These are phyloP conservation scores for Caenorhabditis latens DNA, from an alignment of 1,140 invertebrate species.

Conservation along the genomic window DNA sequence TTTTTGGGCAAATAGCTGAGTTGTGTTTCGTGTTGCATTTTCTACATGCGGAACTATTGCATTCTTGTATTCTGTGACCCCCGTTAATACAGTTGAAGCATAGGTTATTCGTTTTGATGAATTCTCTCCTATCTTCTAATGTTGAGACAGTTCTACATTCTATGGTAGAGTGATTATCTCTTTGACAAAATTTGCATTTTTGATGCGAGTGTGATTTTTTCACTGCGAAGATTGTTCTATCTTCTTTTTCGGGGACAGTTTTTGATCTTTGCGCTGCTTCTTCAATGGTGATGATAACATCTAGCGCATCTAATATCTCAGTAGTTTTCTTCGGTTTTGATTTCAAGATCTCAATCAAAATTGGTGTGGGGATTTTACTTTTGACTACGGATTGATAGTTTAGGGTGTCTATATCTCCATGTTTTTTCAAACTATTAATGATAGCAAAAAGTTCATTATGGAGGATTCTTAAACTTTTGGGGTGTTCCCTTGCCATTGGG, in stretches of 20 bases:
- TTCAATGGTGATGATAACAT: background rate
- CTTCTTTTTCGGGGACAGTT: background rate
- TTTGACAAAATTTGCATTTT: background rate
- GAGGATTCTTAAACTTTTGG: background rate
- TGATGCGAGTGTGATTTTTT: background rate
- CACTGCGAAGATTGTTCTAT: background rate
- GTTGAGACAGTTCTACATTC: background rate
- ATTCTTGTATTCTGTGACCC: background rate
- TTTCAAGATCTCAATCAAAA: background rate
- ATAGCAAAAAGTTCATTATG: conserved; percentile 3
- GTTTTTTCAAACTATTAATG: background rate
- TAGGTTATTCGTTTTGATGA: background rate
- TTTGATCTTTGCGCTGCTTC: background rate
- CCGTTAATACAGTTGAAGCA: background rate
- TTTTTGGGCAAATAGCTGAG: background rate
- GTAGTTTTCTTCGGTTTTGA: background rate
- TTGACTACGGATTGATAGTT: background rate
- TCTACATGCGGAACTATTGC: background rate
- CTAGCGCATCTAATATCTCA: background rate
- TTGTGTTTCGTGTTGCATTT: background rate
- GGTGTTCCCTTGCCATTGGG: background rate
- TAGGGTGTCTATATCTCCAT: background rate
- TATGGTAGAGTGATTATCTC: background rate
- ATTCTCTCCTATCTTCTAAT: background rate
- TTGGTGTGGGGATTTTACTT: background rate